Conservation (phyloP, 2,888 invertebrate species). For the Cybosia mesomella region DNA sequence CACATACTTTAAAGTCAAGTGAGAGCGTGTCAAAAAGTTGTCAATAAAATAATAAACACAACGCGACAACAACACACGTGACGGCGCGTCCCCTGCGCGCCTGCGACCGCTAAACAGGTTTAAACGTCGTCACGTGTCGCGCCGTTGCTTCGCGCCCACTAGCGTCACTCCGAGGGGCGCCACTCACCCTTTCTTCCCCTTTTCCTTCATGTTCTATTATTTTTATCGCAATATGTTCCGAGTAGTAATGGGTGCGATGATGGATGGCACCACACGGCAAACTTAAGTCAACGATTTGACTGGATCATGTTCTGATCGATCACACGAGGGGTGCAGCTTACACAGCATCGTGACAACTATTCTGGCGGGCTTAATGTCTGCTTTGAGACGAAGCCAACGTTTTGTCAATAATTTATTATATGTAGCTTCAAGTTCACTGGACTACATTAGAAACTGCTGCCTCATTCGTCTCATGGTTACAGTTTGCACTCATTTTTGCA, state of each 20-base stretch:
- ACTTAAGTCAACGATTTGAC: conserved; percentile 23
- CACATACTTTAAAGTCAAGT: background rate
- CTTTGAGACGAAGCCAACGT: background rate
- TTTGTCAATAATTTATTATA: background rate
- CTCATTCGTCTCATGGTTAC: background rate
- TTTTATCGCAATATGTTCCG: conserved; percentile 46
- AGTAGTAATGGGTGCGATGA: conserved; percentile 41
- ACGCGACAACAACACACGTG: conserved; percentile 15
- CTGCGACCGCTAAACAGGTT: conserved; percentile 27
- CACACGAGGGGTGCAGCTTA: conserved; percentile 24
- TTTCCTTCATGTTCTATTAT: conserved; percentile 47
- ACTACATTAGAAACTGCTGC: background rate
- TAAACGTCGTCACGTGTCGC: conserved; percentile 35
- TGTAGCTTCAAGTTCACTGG: background rate
- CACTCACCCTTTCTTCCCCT: conserved; percentile 40
- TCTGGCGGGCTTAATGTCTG: background rate
- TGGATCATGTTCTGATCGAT: conserved; percentile 47
- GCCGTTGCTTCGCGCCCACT: conserved; percentile 41
- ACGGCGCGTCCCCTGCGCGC: conserved; percentile 2
- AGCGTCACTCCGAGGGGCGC: conserved; percentile 26
- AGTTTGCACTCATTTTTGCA: background rate
- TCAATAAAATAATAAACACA: background rate
- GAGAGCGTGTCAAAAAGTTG: background rate
- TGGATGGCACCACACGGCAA: conserved; percentile 36
- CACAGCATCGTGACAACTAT: background rate